phyloP scores from a whole-genome alignment of 2,113 vertebrate species.

The Zosterops hypoxanthus region DNA sequence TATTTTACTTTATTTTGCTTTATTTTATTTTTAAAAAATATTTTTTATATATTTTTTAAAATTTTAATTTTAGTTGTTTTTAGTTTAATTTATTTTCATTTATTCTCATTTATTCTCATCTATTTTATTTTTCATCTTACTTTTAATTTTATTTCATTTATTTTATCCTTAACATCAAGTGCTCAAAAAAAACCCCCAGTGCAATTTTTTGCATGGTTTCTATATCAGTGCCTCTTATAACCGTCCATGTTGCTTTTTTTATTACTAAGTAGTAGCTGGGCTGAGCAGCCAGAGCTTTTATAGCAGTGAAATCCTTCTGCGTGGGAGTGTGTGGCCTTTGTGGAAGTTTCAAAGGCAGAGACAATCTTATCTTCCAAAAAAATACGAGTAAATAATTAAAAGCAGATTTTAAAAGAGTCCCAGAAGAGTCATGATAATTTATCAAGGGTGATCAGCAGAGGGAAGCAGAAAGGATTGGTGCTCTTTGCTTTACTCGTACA shows the following conservation, averaged over 20 bases:
- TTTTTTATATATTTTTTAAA: too few relatives aligned
- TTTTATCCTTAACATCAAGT: not conserved
- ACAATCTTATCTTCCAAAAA: not conserved
- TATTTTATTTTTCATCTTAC: too few relatives aligned
- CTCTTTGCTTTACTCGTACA: not conserved
- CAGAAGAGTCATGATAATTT: not conserved
- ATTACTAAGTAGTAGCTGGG: not conserved
- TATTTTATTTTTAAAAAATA: too few relatives aligned
- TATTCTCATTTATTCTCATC: too few relatives aligned
- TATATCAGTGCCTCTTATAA: not conserved
- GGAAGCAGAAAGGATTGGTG: not conserved
- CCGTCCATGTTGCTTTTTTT: not conserved
- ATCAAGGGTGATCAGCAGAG: not conserved
- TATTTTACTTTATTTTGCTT: not conserved
- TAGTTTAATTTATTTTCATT: not conserved
- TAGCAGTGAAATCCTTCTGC: not conserved
- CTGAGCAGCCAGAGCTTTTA: not conserved
- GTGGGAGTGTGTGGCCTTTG: slow-evolving; percentile 3
- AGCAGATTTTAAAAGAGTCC: not conserved
- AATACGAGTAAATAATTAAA: not conserved
- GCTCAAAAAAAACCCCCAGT: not conserved
- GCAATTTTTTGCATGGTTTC: not conserved
- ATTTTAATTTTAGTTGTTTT: not conserved
- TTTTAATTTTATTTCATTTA: not conserved
- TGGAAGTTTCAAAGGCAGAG: not conserved